Percentiles rank a stretch among this genome's conserved stretches.
phyloP scores from a whole-genome alignment of 2,113 vertebrate species.

The Lagopus muta region DNA sequence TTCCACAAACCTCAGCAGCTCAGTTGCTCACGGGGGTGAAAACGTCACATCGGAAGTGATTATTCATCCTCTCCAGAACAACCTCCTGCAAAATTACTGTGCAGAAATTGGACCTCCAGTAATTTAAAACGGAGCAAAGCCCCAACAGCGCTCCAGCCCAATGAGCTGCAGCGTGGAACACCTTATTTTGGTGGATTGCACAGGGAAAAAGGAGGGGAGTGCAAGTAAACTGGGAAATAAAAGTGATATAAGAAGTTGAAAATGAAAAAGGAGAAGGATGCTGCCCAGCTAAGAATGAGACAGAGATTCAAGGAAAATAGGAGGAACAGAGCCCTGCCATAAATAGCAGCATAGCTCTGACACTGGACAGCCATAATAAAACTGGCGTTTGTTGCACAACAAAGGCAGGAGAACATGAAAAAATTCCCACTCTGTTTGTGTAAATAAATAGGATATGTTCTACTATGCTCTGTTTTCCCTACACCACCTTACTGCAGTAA shows the following conservation, averaged over 20 bases:
- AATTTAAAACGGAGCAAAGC: neutral
- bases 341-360: neutral
- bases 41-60: fast-evolving
- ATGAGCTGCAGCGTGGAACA: fast-evolving
- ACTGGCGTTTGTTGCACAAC: fast-evolving
- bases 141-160: neutral
- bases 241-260: slow-evolving; percentile 1
- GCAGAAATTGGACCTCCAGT: neutral
- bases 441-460: neutral
- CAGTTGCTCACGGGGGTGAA: neutral
- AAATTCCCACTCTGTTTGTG: neutral
- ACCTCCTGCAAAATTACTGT: neutral
- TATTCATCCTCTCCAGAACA: neutral
- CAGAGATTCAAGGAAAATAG: neutral
- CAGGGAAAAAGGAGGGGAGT: neutral
- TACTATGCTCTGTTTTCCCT: neutral
- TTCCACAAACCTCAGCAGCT: neutral
- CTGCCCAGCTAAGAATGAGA: neutral
- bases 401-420: neutral
- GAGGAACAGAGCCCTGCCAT: neutral
- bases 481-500: fast-evolving
- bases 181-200: neutral
- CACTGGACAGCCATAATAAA: neutral
- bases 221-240: neutral
- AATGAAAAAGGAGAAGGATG: neutral